These are phyloP conservation scores for Heliconius hermathena DNA, from an alignment of 1,140 invertebrate species.

Conservation along the genomic window DNA sequence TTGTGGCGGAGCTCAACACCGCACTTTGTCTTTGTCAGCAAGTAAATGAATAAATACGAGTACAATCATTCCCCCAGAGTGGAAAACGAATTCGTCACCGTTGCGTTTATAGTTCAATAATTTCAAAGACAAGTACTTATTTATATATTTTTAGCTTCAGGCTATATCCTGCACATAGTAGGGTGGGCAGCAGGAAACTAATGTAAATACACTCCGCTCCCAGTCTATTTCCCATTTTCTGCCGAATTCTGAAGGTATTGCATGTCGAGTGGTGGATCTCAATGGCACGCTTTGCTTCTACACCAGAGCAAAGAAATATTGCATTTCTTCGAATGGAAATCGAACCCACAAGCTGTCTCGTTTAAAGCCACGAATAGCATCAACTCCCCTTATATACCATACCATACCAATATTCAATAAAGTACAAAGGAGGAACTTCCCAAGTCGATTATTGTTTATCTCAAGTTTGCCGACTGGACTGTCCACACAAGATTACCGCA, in stretches of 20 bases:
- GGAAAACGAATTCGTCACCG: neutral
- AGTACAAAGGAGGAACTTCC: neutral
- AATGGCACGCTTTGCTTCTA: too few relatives aligned
- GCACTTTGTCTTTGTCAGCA: neutral
- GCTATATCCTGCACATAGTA: too few relatives aligned
- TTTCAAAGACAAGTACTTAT: too few relatives aligned
- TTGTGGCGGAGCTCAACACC: neutral
- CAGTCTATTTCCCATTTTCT: too few relatives aligned
- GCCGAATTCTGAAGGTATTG: too few relatives aligned
- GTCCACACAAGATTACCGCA: slow-evolving; percentile 10
- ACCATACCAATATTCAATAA: slow-evolving; percentile 13
- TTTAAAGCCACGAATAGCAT: too few relatives aligned
- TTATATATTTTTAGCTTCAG: too few relatives aligned
- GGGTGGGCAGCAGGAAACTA: too few relatives aligned
- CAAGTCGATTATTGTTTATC: slow-evolving; percentile 11
- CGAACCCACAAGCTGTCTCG: neutral
- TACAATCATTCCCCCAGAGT: neutral
- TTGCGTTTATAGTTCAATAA: neutral
- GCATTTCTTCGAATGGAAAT: neutral
- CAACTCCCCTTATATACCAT: neutral
- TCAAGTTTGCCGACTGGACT: slow-evolving; percentile 12
- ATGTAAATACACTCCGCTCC: too few relatives aligned
- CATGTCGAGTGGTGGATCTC: too few relatives aligned
- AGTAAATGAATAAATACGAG: neutral
- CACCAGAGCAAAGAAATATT: too few relatives aligned